Percentiles rank a stretch among this genome's conserved stretches.
phyloP scores from a whole-genome alignment of 2,797 vertebrate genomes.

The Oryzias dopingdopingensis region DNA sequence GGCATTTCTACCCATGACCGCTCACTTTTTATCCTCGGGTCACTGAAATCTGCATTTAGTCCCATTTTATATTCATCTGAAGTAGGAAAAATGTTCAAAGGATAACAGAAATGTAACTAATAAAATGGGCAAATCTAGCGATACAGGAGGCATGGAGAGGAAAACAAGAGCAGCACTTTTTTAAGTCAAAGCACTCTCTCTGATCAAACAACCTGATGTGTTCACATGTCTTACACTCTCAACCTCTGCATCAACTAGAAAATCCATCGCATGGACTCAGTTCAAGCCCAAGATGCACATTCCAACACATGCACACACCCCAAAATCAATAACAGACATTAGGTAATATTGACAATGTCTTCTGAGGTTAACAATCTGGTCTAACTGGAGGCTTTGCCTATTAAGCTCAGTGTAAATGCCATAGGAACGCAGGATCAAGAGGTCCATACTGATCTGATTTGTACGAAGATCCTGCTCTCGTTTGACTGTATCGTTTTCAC shows the following conservation, averaged over 20 bases:
- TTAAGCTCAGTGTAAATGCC: slow-evolving; percentile 34
- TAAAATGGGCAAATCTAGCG: too few species aligned
- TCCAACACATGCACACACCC: slow-evolving; percentile 14
- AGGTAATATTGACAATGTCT: slow-evolving; percentile 40
- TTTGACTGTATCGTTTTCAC: neutral
- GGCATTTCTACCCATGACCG: too few species aligned
- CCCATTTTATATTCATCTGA: too few species aligned
- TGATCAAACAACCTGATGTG: slow-evolving; percentile 34
- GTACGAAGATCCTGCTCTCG: slow-evolving; percentile 22
- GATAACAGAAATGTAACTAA: too few species aligned
- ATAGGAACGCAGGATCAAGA: slow-evolving; percentile 20
- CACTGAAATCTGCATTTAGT: too few species aligned
- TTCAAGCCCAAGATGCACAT: slow-evolving; percentile 9
- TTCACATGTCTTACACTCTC: slow-evolving; percentile 19
- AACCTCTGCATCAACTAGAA: slow-evolving; percentile 37
- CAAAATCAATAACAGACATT: slow-evolving; percentile 46
- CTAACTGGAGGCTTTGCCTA: slow-evolving; percentile 11
- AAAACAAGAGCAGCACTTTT: neutral
- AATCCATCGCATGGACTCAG: slow-evolving; percentile 45
- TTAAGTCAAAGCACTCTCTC: slow-evolving; percentile 13
- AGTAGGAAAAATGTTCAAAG: too few species aligned
- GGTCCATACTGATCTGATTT: slow-evolving; percentile 24
- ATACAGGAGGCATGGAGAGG: too few species aligned
- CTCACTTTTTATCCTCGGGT: too few species aligned
- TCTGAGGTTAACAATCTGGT: slow-evolving; percentile 45